These are phyloP conservation scores for Bothrops jararaca DNA, from an alignment of 2,113 vertebrate species.

Conservation along the genomic window DNA sequence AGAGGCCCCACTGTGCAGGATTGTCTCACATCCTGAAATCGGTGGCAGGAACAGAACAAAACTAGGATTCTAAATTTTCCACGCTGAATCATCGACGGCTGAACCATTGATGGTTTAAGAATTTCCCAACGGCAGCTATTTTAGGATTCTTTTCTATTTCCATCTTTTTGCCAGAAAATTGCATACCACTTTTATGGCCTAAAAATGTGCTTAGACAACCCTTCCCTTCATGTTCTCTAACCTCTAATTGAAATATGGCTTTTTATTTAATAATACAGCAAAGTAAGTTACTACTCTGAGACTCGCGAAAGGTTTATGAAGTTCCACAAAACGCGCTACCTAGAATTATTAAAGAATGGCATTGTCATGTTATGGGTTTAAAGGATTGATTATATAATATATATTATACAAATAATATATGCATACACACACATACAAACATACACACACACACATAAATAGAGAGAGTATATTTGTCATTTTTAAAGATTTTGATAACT, in stretches of 20 bases:
- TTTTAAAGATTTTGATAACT: not conserved
- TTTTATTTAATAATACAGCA: not conserved
- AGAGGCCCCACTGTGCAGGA: not conserved
- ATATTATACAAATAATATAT: not conserved
- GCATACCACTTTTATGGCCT: not conserved
- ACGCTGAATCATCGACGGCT: not conserved
- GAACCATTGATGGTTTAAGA: not conserved
- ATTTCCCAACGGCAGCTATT: not conserved
- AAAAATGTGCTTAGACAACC: not conserved
- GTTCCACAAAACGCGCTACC: not conserved
- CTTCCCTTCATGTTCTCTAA: not conserved
- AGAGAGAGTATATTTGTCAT: slow-evolving; percentile 10
- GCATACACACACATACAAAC: not conserved
- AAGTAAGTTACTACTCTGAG: not conserved
- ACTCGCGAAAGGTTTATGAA: not conserved
- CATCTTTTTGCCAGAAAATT: not conserved
- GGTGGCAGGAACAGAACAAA: not conserved
- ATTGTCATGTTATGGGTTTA: not conserved
- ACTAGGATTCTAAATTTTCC: not conserved
- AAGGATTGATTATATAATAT: not conserved
- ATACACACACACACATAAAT: not conserved
- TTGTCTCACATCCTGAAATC: not conserved
- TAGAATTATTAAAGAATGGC: not conserved
- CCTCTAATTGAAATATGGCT: not conserved
- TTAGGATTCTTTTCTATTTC: not conserved